phyloP scores from a whole-genome alignment of 2,113 vertebrate genomes.

The Tenebrosternarchus preto region DNA sequence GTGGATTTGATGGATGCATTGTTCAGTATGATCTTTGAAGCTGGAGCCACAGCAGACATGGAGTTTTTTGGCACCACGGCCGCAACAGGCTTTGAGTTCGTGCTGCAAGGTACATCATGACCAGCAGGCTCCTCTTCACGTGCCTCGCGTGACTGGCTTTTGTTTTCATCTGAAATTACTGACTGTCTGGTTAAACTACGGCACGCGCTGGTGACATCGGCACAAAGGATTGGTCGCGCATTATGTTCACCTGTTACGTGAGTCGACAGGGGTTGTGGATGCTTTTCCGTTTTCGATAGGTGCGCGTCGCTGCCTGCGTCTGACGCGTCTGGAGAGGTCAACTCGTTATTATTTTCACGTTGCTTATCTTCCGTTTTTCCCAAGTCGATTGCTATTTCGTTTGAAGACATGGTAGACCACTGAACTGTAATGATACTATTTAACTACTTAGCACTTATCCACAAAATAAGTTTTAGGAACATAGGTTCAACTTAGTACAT shows the following conservation, averaged over 20 bases:
- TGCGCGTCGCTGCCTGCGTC: background rate
- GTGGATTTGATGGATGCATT: slow-evolving; percentile 24
- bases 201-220: background rate
- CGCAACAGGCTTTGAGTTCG: background rate
- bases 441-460: too few relatives aligned
- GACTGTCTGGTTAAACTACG: background rate
- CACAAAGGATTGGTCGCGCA: background rate
- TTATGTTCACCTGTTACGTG: slow-evolving; percentile 11
- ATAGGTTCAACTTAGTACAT: too few relatives aligned
- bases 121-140: background rate
- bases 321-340: background rate
- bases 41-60: background rate
- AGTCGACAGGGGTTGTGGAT: background rate
- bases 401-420: slow-evolving; percentile 20
- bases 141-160: background rate
- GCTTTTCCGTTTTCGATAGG: background rate
- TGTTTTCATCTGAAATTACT: slow-evolving; percentile 5
- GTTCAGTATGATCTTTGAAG: slow-evolving; percentile 37
- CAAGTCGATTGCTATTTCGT: background rate
- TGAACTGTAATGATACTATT: background rate
- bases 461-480: too few relatives aligned
- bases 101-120: background rate
- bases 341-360: background rate
- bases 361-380: background rate
- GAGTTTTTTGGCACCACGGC: background rate